These are phyloP conservation scores for Sternotherus odoratus DNA, from an alignment of 2,797 vertebrate species.

Conservation along the genomic window DNA sequence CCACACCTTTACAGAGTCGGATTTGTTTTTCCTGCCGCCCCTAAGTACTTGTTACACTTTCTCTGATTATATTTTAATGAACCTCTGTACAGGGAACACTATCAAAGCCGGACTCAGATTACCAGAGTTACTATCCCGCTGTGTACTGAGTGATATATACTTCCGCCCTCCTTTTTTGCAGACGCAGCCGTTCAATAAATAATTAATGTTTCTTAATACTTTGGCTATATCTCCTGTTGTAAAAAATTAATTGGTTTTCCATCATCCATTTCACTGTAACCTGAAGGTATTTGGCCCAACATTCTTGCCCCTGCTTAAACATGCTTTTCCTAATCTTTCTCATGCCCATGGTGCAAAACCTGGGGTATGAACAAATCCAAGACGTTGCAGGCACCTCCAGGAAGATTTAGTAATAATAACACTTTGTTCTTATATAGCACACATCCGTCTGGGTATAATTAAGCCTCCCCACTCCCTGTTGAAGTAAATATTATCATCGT, in stretches of 20 bases:
- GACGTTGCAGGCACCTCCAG: constrained; percentile 58
- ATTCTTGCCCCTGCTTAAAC: constrained; percentile 71
- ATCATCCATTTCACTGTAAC: constrained; percentile 78
- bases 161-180: constrained; percentile 23
- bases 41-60: constrained; percentile 29
- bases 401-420: constrained; percentile 64
- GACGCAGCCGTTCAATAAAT: constrained; percentile 81
- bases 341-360: constrained; percentile 71
- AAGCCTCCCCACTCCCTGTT: constrained; percentile 23
- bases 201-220: constrained; percentile 82
- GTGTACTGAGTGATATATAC: constrained; percentile 28
- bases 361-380: constrained; percentile 67
- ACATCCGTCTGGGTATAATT: constrained; percentile 64
- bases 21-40: neutral
- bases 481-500: constrained; percentile 7
- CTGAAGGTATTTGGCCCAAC: constrained; percentile 72
- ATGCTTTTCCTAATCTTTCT: constrained; percentile 59
- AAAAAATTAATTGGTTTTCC: constrained; percentile 84
- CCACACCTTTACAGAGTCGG: neutral
- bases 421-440: constrained; percentile 46
- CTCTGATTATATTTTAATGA: constrained; percentile 57
- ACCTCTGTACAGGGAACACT: constrained; percentile 49
- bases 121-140: constrained; percentile 50
- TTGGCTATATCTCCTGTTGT: constrained; percentile 78
- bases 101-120: constrained; percentile 59